Base-by-base conservation (phyloP, 2,113 vertebrate genomes). In the Lagopus leucura region DNA sequence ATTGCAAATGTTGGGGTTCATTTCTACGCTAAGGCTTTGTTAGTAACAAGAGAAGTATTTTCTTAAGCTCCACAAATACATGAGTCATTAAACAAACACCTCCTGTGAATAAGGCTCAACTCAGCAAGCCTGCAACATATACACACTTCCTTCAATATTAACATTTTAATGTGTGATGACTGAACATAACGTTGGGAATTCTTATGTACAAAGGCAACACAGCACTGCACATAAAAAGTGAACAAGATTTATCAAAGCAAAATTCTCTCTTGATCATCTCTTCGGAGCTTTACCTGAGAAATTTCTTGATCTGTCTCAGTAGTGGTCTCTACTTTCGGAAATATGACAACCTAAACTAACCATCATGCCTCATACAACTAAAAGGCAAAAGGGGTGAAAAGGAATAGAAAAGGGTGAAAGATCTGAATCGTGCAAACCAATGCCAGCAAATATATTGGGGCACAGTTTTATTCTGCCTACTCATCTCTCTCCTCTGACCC, bases 21-120 rank as follows among this genome's bases (percentile, higher is more conserved):
- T 86, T 84, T 86, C 79, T 54, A 60, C 5, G 28, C 47, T 65
- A 89, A 81, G 22, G 40, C 18, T 91, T 90, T 38, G 71, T 36
- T 77, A 75, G 67, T 32, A 91, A 40, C 36, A 83, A 57, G 90
- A 71, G 72, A 88, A 82, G 27, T 81, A 83, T 83, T 86, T 91
- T 86, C 69, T 42, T 92, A 18, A 92, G 69, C 38, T 76, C 20
- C 76, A 82, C 52, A 88, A 91, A 82, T 38, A 43, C 2, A 76
- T 75, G 88, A 94, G 65, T 91, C 91, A 91, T 78, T 90, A 94
- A 90, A 78, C 61, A 92, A 96, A 82, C 47, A 88, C 61, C 61
- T 61, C 65, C 63, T 58, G 58, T 78, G 88, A 84, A 45, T 45
- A 89, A 89, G 66, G 74, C 77, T 88, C 70, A 90, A 64, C 43